These are phyloP conservation scores for Scrobipalpa atriplicella DNA, from an alignment of 2,888 invertebrate species.

Conservation along the genomic window DNA sequence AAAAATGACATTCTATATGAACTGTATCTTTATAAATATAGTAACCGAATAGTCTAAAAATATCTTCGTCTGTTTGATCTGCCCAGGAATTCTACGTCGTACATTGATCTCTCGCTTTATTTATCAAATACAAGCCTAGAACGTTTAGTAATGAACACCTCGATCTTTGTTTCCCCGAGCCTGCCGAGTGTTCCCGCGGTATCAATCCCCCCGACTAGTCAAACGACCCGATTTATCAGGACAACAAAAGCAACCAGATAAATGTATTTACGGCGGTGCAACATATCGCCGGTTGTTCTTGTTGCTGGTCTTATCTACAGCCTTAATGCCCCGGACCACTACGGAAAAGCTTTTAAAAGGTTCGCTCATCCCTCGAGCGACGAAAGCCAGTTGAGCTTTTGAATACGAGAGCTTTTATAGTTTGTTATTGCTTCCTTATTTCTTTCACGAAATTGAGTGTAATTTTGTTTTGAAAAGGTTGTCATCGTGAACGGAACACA, in stretches of 20 bases:
- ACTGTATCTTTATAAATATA: too few relatives aligned
- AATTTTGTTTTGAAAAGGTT: not conserved
- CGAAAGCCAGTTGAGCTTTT: slow-evolving; percentile 47
- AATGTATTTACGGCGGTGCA: slow-evolving; percentile 69
- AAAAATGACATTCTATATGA: too few relatives aligned
- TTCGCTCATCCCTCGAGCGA: slow-evolving; percentile 65
- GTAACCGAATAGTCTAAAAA: too few relatives aligned
- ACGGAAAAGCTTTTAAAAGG: slow-evolving; percentile 74
- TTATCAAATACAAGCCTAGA: not conserved
- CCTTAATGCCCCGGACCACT: slow-evolving; percentile 66
- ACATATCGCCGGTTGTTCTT: slow-evolving; percentile 68
- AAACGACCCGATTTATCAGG: slow-evolving; percentile 69
- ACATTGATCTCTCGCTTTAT: slow-evolving; percentile 5
- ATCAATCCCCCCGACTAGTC: slow-evolving; percentile 59
- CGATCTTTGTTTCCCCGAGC: not conserved
- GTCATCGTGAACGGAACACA: not conserved
- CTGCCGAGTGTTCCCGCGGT: slow-evolving; percentile 14
- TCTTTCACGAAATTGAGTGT: not conserved
- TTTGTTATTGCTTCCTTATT: slow-evolving; percentile 20
- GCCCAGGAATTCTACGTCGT: not conserved
- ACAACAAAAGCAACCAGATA: slow-evolving; percentile 74
- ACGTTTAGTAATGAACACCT: slow-evolving; percentile 19
- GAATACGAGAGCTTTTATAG: slow-evolving; percentile 20
- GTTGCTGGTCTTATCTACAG: slow-evolving; percentile 68
- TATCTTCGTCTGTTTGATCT: not conserved